phyloP scores from a whole-genome alignment of 2,797 vertebrate genomes.

The Carapus acus region DNA sequence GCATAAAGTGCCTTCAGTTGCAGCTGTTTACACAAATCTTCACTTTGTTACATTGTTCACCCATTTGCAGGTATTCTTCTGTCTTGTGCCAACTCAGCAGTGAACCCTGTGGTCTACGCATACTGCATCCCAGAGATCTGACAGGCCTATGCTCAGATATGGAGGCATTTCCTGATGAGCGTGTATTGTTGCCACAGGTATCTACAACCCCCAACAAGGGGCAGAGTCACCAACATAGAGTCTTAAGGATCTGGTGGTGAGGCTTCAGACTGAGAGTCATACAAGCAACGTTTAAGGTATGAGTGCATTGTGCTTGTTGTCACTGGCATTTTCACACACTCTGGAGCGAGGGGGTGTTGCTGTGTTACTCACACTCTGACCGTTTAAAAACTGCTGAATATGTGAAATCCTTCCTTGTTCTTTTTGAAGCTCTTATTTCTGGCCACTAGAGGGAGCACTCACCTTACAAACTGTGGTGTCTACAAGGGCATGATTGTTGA shows the following conservation, averaged over 20 bases:
- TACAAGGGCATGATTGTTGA: conserved; percentile 7
- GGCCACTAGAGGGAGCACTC: conserved; percentile 52
- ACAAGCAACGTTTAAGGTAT: not conserved
- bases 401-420: not conserved
- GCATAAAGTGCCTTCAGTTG: not conserved
- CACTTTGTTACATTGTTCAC: not conserved
- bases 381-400: not conserved
- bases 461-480: conserved; percentile 21
- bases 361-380: no score
- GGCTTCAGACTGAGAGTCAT: conserved; percentile 9
- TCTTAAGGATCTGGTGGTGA: conserved; percentile 11
- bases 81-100: conserved; percentile 79
- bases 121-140: conserved; percentile 83
- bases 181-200: conserved; percentile 36
- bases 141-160: conserved; percentile 71
- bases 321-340: not conserved
- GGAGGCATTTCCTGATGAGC: conserved; percentile 65
- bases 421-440: conserved; percentile 8
- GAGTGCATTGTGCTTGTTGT: not conserved
- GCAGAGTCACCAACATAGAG: conserved; percentile 23
- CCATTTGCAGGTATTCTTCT: conserved; percentile 69
- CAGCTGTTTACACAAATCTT: not conserved
- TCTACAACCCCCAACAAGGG: conserved; percentile 11
- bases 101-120: conserved; percentile 84
- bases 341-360: no score